Evolutionary conservation across 2,888 invertebrate species (phyloP).

Genomic region (Nephrotoma guestfalica): DNA sequence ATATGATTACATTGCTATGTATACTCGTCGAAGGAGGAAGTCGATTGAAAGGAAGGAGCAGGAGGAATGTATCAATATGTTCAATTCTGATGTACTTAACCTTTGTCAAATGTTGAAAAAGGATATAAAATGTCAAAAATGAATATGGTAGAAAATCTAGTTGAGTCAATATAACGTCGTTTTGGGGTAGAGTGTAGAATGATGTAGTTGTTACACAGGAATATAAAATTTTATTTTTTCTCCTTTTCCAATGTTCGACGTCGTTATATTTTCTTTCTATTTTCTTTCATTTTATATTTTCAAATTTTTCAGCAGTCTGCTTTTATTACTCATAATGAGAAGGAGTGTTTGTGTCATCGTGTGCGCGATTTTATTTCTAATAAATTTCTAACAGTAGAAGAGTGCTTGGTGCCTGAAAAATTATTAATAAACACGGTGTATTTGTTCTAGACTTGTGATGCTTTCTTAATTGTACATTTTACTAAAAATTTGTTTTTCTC

Average conservation of each 20-base stretch:
- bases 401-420: not conserved
- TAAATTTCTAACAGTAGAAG: not conserved
- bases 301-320: not conserved
- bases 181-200: not conserved
- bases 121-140: slow-evolving; percentile 5
- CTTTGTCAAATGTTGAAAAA: slow-evolving; percentile 5
- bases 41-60: not conserved
- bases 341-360: not conserved
- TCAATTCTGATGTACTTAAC: slow-evolving; percentile 2
- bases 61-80: not conserved
- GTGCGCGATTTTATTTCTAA: not conserved
- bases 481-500: not conserved
- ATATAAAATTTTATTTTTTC: not conserved
- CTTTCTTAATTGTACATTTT: not conserved
- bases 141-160: slow-evolving; percentile 2
- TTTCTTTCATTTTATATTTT: slow-evolving; percentile 3
- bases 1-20: not conserved
- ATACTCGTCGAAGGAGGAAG: not conserved
- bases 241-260: not conserved
- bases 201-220: not conserved
- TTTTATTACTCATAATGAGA: not conserved
- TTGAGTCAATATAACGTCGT: not conserved
- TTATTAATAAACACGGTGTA: not conserved
- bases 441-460: not conserved
- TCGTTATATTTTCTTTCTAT: not conserved